Percentiles rank a stretch among this genome's conserved stretches.
phyloP scores from a whole-genome alignment of 2,113 vertebrate genomes.

The Cavia porcellus region DNA sequence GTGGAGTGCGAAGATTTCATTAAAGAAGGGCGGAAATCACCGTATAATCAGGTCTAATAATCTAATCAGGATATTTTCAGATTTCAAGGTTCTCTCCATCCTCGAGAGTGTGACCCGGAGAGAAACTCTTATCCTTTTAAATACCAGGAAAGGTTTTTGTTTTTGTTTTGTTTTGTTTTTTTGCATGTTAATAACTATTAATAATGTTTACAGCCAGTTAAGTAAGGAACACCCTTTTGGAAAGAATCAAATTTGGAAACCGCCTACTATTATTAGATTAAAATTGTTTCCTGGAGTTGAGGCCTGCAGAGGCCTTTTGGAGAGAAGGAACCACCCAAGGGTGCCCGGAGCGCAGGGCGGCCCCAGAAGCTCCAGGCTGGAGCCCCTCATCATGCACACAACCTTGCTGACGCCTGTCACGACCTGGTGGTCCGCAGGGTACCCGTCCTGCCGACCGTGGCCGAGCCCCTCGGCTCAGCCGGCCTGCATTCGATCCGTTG shows the following conservation, averaged over 20 bases:
- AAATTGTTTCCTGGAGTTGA: slow-evolving; percentile 16
- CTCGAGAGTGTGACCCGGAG: slow-evolving; percentile 65
- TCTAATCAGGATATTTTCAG: slow-evolving; percentile 71
- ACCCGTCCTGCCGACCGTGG: not conserved
- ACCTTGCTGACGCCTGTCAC: not conserved
- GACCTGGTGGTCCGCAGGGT: not conserved
- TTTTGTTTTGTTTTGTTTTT: slow-evolving; percentile 55
- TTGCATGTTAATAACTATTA: slow-evolving; percentile 86
- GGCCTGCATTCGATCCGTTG: not conserved
- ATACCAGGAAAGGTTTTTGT: slow-evolving; percentile 62
- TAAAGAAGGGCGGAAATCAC: not conserved
- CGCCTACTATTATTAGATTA: slow-evolving; percentile 44
- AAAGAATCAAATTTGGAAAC: slow-evolving; percentile 77
- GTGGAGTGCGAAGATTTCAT: slow-evolving; percentile 62
- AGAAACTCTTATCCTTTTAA: slow-evolving; percentile 82
- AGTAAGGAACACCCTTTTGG: slow-evolving; percentile 79
- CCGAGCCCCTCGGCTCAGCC: not conserved
- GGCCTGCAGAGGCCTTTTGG: slow-evolving; percentile 17
- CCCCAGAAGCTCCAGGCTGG: not conserved
- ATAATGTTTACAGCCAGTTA: slow-evolving; percentile 86
- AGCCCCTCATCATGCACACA: not conserved
- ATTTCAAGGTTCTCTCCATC: slow-evolving; percentile 59
- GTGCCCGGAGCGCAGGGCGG: not conserved
- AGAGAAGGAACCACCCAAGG: not conserved
- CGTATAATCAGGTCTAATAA: slow-evolving; percentile 50